phyloP scores from a whole-genome alignment of 2,113 vertebrate species.

The Sylvia atricapilla region DNA sequence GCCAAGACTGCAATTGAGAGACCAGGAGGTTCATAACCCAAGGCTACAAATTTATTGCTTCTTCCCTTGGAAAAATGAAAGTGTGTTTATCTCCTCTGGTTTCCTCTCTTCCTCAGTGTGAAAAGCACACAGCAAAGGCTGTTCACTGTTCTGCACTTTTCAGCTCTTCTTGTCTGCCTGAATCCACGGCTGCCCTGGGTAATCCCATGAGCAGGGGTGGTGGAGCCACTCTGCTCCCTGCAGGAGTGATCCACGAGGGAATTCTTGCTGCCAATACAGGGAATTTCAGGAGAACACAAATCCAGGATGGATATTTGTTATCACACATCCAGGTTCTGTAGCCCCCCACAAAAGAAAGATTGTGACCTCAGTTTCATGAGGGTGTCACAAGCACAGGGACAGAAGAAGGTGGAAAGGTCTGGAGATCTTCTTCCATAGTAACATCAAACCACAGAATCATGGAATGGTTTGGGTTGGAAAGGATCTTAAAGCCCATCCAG shows the following conservation, averaged over 20 bases:
- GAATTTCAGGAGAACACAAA: not conserved
- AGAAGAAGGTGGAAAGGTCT: not conserved
- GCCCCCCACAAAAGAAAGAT: fast-evolving
- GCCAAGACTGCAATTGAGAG: not conserved
- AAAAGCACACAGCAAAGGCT: not conserved
- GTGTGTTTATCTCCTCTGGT: not conserved
- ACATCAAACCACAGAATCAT: not conserved
- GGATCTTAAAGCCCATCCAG: not conserved
- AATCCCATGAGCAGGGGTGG: fast-evolving
- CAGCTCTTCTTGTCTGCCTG: not conserved
- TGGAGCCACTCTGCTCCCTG: not conserved
- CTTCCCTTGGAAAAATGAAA: constrained; percentile 22
- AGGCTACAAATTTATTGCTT: constrained; percentile 37
- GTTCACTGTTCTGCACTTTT: not conserved
- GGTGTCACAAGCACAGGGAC: not conserved
- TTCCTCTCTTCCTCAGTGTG: not conserved
- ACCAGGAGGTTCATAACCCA: constrained; percentile 13
- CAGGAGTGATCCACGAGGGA: not conserved
- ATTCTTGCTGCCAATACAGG: not conserved
- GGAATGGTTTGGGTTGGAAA: not conserved
- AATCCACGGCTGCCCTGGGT: not conserved
- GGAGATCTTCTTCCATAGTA: not conserved
- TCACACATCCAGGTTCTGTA: not conserved
- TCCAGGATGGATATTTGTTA: not conserved
- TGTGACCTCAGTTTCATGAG: not conserved